Conservation (phyloP, 2,113 vertebrate species). For the Pleuronectes platessa region DNA sequence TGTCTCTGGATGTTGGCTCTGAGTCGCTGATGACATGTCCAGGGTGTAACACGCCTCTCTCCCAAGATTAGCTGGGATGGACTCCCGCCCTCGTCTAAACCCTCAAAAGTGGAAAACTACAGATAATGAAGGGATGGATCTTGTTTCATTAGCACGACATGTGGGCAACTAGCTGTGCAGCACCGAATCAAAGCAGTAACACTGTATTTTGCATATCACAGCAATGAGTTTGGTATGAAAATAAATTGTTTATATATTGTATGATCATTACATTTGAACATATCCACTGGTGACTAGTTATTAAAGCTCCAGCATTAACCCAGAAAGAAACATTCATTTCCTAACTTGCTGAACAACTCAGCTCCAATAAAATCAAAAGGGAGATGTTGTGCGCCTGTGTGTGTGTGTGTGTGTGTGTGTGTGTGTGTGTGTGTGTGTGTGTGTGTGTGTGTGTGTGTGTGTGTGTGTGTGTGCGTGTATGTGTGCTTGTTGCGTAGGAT, state of each 20-base stretch:
- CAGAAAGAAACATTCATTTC: slow-evolving; percentile 4
- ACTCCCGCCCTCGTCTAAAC: too few relatives aligned
- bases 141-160: neutral
- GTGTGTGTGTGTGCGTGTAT: slow-evolving; percentile 26
- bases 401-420: slow-evolving; percentile 8
- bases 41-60: too few relatives aligned
- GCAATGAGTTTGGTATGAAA: slow-evolving; percentile 1
- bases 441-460: slow-evolving; percentile 9
- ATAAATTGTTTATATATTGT: slow-evolving; percentile 10
- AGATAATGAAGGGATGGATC: neutral
- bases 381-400: slow-evolving; percentile 1
- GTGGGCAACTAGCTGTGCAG: neutral
- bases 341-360: slow-evolving; percentile 49
- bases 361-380: slow-evolving; percentile 37
- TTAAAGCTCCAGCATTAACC: neutral
- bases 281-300: neutral
- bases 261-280: neutral
- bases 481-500: slow-evolving; percentile 38
- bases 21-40: too few relatives aligned
- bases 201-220: neutral
- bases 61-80: too few relatives aligned
- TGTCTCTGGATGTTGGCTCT: too few relatives aligned
- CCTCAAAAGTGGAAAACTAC: too few relatives aligned
- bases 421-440: too few relatives aligned
- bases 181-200: too few relatives aligned